Evolutionary conservation across 2,113 vertebrate genomes (phyloP).

Genomic region (Mellivora capensis): DNA sequence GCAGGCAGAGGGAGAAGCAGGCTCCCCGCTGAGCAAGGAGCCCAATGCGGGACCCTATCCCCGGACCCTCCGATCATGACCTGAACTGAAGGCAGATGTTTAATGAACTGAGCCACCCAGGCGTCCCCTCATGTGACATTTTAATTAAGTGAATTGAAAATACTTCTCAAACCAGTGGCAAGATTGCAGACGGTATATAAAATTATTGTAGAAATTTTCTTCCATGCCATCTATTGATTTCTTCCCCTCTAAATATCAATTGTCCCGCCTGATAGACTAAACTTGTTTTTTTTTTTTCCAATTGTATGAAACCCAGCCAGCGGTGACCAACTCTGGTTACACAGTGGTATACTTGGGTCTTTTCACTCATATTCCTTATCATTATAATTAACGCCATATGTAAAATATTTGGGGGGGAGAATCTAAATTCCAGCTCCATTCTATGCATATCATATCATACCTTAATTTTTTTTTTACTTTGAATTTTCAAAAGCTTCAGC

Average conservation of each 20-base stretch:
- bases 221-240: conserved; percentile 15
- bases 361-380: background rate
- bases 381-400: background rate
- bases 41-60: no score
- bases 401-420: background rate
- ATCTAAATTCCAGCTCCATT: background rate
- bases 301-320: background rate
- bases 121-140: background rate
- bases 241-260: background rate
- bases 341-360: background rate
- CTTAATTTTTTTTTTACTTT: background rate
- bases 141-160: conserved; percentile 37
- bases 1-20: no score
- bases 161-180: background rate
- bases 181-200: background rate
- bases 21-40: no score
- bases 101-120: background rate
- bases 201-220: conserved; percentile 34
- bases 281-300: background rate
- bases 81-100: background rate
- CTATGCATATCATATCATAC: background rate
- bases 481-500: conserved; percentile 11
- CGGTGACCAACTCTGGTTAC: background rate
- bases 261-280: background rate
- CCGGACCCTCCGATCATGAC: no score